Conservation (phyloP, 30 jellyfish, hydroid and myxozoan genomes). For the Rhopilema esculentum region DNA sequence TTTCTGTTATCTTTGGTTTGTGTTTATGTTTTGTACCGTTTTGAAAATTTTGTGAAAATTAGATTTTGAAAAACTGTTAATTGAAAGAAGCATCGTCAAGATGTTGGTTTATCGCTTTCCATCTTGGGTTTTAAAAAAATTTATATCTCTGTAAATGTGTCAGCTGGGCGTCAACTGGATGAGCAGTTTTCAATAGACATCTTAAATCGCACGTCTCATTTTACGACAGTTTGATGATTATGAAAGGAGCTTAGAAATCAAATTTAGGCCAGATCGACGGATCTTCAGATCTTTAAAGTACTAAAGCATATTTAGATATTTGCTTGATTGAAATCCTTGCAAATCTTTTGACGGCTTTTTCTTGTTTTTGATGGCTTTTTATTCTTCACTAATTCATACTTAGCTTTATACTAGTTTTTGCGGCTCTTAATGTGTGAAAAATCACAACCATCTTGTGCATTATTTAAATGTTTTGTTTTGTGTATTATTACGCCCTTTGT, state of each 20-base stretch:
- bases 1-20: too few relatives aligned
- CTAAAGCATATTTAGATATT: not conserved
- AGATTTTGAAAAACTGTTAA: too few relatives aligned
- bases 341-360: not conserved
- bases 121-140: too few relatives aligned
- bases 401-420: not conserved
- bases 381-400: not conserved
- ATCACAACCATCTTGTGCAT: not conserved
- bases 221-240: not conserved
- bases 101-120: too few relatives aligned
- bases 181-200: not conserved
- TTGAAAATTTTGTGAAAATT: too few relatives aligned
- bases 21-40: too few relatives aligned
- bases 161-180: not conserved
- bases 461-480: not conserved
- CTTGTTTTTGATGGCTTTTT: not conserved
- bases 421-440: not conserved
- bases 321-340: not conserved
- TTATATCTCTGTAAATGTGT: too few relatives aligned
- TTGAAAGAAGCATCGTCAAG: too few relatives aligned
- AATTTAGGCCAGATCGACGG: not conserved
- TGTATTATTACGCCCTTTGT: not conserved
- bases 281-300: not conserved
- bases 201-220: not conserved
- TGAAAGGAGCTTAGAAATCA: not conserved